Conservation (phyloP, 1,140 invertebrate species). For the Trinorchestia longiramus region DNA sequence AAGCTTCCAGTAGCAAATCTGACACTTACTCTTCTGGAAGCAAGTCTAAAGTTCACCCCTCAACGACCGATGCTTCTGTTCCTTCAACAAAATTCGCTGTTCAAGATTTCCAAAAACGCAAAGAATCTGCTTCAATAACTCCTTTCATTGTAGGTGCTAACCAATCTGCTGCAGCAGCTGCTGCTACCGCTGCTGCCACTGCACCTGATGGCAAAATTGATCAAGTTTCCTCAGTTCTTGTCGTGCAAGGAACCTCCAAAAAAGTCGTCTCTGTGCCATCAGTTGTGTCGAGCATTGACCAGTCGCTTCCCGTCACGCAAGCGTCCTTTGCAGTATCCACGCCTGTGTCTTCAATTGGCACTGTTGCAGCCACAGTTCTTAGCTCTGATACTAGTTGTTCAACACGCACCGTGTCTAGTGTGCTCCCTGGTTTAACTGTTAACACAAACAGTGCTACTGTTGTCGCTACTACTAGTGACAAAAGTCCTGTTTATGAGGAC, state of each 20-base stretch:
- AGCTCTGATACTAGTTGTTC: not conserved
- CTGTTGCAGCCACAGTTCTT: not conserved
- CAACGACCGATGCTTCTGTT: no score
- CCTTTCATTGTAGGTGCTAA: slow-evolving; percentile 36
- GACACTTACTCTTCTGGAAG: not conserved
- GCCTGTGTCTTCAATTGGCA: not conserved
- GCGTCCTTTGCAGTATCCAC: not conserved
- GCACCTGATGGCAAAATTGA: not conserved
- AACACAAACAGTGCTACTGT: not conserved
- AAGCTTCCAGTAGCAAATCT: not conserved
- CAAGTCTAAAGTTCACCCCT: not conserved
- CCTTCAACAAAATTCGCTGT: not conserved
- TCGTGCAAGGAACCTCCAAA: not conserved
- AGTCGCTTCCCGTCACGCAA: not conserved
- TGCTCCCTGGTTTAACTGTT: not conserved
- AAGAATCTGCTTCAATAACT: not conserved
- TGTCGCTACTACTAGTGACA: not conserved
- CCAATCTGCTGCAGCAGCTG: slow-evolving; percentile 12
- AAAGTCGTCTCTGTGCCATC: not conserved
- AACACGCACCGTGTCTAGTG: not conserved
- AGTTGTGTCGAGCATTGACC: not conserved
- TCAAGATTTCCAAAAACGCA: not conserved
- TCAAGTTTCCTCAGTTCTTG: not conserved
- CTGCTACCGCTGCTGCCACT: slow-evolving; percentile 35
- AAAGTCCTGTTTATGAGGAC: not conserved